Base-by-base conservation (phyloP, 2,888 invertebrate genomes). In the Ophioninae sp. region DNA sequence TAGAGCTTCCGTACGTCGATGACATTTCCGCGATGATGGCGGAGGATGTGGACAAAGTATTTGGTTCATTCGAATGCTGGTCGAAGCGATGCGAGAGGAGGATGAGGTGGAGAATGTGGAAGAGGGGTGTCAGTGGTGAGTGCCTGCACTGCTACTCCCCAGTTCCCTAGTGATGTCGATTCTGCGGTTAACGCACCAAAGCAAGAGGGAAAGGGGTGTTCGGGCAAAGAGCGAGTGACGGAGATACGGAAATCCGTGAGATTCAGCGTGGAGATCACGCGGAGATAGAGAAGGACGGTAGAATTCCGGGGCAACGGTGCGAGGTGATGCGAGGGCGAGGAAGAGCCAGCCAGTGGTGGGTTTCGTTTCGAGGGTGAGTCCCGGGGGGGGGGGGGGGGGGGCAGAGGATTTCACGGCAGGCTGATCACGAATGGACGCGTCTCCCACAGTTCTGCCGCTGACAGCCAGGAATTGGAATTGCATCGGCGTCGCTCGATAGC, bases 381-480 rank as follows among this genome's bases (percentile, higher is more conserved):
- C 65, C 65, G 87, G 88, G 88, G 90, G 89, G 90, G 21, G 30
- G 90, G 21, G 30, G 1, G 64, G 88, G 89, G 90, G 89, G 90
- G 91, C 88, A 91, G 89, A 87, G 92, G 92, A 92, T 93, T 93
- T 92, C 90, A 92, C 93, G 92, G 92, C 85, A 92, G 92, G 90
- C 92, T 91, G 93, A 88, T 91, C 91, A 90, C 92, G 92, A 92
- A 92, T 93, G 91, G 92, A 92, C 92, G 92, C 91, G 92, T 91
- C 91, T 92, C 92, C 91, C 92, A 91, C 91, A 91, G 92, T 89
- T 91, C 93, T 92, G 93, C 91, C 91, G 92, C 92, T 93, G 93
- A 93, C 93, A 93, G 93, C 92, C 91, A 92, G 92, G 93, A 93
- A 92, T 93, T 93, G 93, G 92, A 92, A 93, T 93, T 92, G 93